Evolutionary conservation across 2,113 vertebrate species (phyloP), one percentile per base, ranked within the genome.

Genomic region (Mesoclemmys tuberculata): DNA sequence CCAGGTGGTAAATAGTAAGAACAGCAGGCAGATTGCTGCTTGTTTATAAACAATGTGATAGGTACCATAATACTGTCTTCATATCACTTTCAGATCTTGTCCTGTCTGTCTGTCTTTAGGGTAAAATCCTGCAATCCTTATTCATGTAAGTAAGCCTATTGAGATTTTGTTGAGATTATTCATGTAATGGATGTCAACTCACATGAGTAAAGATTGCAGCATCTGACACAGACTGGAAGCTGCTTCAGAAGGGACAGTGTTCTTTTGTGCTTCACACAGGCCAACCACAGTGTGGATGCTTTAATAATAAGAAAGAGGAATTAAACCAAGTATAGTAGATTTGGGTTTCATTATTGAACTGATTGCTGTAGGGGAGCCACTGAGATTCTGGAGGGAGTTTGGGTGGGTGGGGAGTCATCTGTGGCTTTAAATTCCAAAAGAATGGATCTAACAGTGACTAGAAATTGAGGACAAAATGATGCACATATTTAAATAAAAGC

Each of bases 261-360:
- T 87, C 90, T 80, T 82, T 89, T 87, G 84, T 77, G 41, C 56
- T 91, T 94, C 52, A 61, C 55, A 64, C 16, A 68, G 58, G 31
- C 19, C 93, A 75, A 48, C 38, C 46, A 82, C 16, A 52, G 46
- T 41, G n/a, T 2, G 84, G 75, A 1, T 83, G 12, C 74, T 90
- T 87, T 95, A 93, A 92, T 87, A 74, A 13, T 14, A 61, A 61
- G 61, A 68, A 80, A 29, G 9, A 89, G 48, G 16, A 92, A 88
- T 79, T 93, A 79, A 90, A 90, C 27, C 24, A 83, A 83, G 19
- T 55, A 18, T 6, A 83, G n/a, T 27, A 90, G 64, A 58, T 46
- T 83, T 93, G 11, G 21, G 92, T 83, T 92, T 95, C 80, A 87
- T 94, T 94, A 87, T 79, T 92, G 85, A 91, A 85, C 26, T 87